Evolutionary conservation across 2,888 invertebrate species (phyloP), one percentile per base, ranked within the genome.

Genomic region (Catonia carolina): DNA sequence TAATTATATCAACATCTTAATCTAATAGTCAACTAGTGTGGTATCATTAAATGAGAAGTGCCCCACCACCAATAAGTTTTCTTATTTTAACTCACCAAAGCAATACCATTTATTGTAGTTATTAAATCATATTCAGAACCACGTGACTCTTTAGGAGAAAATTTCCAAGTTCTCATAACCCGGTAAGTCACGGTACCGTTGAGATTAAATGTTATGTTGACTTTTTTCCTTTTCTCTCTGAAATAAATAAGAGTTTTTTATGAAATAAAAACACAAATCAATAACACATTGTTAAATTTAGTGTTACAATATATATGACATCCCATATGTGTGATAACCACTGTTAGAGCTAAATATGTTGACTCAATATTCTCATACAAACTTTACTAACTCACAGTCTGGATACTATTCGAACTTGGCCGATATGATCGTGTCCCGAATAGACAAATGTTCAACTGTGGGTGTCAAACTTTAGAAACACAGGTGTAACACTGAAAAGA

Each of bases 11-110:
- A n/a, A n/a, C n/a, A n/a, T n/a, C n/a, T n/a, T n/a, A n/a, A n/a
- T n/a, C n/a, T n/a, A n/a, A n/a, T n/a, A n/a, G n/a, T n/a, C n/a
- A n/a, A n/a, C n/a, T n/a, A n/a, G n/a, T n/a, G n/a, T n/a, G n/a
- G n/a, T n/a, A n/a, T n/a, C n/a, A n/a, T n/a, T n/a, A n/a, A n/a
- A n/a, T n/a, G n/a, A n/a, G n/a, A n/a, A n/a, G n/a, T n/a, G n/a
- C n/a, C n/a, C n/a, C n/a, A n/a, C n/a, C n/a, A n/a, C n/a, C n/a
- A n/a, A n/a, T n/a, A n/a, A n/a, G n/a, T n/a, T n/a, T n/a, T n/a
- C n/a, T n/a, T n/a, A n/a, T n/a, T n/a, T n/a, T n/a, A n/a, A 71
- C 86, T 81, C 69, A 93, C 93, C 74, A 87, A 76, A 53, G 86
- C 83, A 4, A 90, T 81, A 2, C 85, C 81, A 71, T 93, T 91